Conservation (phyloP, 1,140 invertebrate genomes). For the Ostrea edulis region DNA sequence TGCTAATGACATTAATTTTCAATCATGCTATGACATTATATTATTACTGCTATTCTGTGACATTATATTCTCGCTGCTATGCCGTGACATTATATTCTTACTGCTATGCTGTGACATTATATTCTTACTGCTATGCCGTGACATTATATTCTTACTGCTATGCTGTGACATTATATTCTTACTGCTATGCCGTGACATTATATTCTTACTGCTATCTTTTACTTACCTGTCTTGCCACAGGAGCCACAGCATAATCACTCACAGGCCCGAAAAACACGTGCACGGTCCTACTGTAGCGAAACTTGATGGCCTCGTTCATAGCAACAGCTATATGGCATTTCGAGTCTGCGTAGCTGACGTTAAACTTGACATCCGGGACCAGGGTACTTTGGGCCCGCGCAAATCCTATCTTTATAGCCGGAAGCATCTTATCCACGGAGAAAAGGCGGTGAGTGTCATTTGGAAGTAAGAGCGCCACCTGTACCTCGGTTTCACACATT, state of each 20-base stretch:
- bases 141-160: too few species aligned
- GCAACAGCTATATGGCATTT: constrained; percentile 62
- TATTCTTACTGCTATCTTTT: too few species aligned
- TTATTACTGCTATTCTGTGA: too few species aligned
- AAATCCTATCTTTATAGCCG: constrained; percentile 88
- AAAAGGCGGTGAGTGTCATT: constrained; percentile 76
- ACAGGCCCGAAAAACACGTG: constrained; percentile 94
- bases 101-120: too few species aligned
- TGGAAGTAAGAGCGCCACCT: constrained; percentile 86
- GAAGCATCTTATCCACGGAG: constrained; percentile 86
- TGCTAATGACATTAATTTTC: too few species aligned
- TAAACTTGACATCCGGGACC: constrained; percentile 51
- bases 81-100: too few species aligned
- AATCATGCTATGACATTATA: too few species aligned
- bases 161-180: too few species aligned
- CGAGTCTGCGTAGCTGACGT: constrained; percentile 61
- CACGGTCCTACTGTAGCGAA: constrained; percentile 56
- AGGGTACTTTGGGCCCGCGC: constrained; percentile 80
- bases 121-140: too few species aligned
- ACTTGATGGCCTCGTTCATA: constrained; percentile 69
- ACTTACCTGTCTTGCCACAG: constrained; percentile 90
- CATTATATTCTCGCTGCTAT: too few species aligned
- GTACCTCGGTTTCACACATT: constrained; percentile 44
- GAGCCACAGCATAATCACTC: constrained; percentile 94
- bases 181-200: too few species aligned